These are phyloP conservation scores for Nineta flava DNA, from an alignment of 2,888 invertebrate genomes.

Conservation along the genomic window DNA sequence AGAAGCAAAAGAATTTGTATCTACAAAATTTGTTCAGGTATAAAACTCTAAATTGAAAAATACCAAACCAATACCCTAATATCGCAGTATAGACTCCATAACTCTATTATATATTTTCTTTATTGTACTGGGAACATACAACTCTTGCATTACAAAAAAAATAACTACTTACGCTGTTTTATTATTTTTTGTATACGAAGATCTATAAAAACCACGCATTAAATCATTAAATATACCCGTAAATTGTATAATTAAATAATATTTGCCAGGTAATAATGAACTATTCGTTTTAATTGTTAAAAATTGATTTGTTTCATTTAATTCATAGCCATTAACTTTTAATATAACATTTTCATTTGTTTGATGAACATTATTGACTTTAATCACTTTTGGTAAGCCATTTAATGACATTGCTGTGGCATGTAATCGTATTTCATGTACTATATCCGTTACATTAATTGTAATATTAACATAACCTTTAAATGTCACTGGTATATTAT, in stretches of 20 bases:
- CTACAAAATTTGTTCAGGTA: too few species aligned
- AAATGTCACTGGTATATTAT: background rate
- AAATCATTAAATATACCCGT: slow-evolving; percentile 57
- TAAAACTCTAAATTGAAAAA: too few species aligned
- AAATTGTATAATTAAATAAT: slow-evolving; percentile 56
- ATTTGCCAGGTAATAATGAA: slow-evolving; percentile 36
- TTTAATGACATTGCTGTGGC: background rate
- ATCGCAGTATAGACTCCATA: too few species aligned
- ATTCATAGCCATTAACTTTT: background rate
- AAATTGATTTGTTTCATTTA: slow-evolving; percentile 46
- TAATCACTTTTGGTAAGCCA: slow-evolving; percentile 1
- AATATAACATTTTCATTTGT: background rate
- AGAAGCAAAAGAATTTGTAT: too few species aligned
- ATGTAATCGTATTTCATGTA: background rate
- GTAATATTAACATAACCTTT: slow-evolving; percentile 1
- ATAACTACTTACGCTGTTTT: slow-evolving; percentile 42
- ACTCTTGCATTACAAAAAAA: too few species aligned
- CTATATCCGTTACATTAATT: background rate
- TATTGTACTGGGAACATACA: too few species aligned
- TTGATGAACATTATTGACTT: background rate
- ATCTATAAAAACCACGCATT: slow-evolving; percentile 68
- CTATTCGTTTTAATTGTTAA: slow-evolving; percentile 46
- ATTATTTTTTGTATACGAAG: slow-evolving; percentile 55
- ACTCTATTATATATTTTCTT: too few species aligned
- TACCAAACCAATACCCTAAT: too few species aligned